Conservation (phyloP, 1,140 invertebrate species). For the Argopecten irradians region DNA sequence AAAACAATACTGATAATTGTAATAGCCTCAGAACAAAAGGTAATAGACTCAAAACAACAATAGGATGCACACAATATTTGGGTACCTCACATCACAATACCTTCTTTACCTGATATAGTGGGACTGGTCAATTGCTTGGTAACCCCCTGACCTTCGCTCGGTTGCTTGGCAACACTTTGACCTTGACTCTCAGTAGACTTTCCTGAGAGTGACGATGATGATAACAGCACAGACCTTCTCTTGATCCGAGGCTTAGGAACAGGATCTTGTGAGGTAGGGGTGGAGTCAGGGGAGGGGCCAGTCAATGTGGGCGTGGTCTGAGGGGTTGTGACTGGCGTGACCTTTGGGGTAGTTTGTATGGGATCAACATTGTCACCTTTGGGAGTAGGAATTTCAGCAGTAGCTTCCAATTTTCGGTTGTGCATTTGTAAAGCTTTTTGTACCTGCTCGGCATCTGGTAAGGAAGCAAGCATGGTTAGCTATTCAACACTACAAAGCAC, state of each 20-base stretch:
- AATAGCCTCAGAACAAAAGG: too few species aligned
- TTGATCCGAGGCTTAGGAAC: constrained; percentile 15
- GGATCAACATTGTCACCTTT: neutral
- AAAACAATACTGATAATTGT: too few species aligned
- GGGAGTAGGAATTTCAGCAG: neutral
- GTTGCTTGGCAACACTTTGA: constrained; percentile 9
- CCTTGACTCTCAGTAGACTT: constrained; percentile 20
- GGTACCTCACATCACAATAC: neutral
- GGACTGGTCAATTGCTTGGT: neutral
- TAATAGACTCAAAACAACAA: too few species aligned
- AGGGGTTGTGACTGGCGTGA: neutral
- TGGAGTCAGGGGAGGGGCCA: constrained; percentile 11
- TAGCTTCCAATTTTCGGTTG: constrained; percentile 29
- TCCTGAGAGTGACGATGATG: constrained; percentile 7
- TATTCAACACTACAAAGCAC: constrained; percentile 33
- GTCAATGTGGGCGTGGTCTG: neutral
- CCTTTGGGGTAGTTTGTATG: constrained; percentile 1
- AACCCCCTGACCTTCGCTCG: neutral
- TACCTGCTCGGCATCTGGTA: constrained; percentile 42
- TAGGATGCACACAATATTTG: too few species aligned
- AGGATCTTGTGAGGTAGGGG: constrained; percentile 11
- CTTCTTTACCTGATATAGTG: neutral
- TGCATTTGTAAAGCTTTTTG: constrained; percentile 46
- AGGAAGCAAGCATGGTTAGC: constrained; percentile 48
- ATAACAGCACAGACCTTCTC: constrained; percentile 16